Percentiles rank a stretch among this genome's conserved stretches.
Evolutionary conservation across 2,113 vertebrate species (phyloP).

Genomic region (Amazona guildingii): DNA sequence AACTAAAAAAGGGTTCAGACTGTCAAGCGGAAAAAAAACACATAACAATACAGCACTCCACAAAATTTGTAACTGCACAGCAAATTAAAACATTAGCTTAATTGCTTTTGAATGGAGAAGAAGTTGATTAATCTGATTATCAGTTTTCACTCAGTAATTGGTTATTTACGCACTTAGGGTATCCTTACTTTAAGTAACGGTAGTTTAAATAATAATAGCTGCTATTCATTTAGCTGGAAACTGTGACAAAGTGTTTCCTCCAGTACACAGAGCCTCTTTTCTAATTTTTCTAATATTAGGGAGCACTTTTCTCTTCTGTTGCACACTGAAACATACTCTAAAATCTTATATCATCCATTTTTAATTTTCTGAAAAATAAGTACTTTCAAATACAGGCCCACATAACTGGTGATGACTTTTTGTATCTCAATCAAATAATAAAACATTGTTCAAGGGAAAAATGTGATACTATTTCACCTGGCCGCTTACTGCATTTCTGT

Average conservation of each 20-base stretch:
- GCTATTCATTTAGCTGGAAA: neutral
- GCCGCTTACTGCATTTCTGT: neutral
- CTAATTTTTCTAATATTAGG: neutral
- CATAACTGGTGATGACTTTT: neutral
- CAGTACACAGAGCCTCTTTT: neutral
- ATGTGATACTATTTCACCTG: neutral
- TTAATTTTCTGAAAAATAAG: neutral
- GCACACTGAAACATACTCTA: neutral
- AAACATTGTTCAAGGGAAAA: neutral
- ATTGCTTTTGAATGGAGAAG: neutral
- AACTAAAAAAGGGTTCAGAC: neutral
- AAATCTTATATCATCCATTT: neutral
- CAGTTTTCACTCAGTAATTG: neutral
- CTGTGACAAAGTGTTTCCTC: neutral
- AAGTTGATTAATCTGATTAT: neutral
- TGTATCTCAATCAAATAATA: neutral
- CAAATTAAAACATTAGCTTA: neutral
- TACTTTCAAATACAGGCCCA: neutral
- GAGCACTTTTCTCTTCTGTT: neutral
- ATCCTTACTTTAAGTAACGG: neutral
- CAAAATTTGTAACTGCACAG: neutral
- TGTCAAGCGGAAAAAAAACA: neutral
- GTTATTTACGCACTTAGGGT: neutral
- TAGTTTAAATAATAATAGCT: neutral
- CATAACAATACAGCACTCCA: neutral